Evolutionary conservation across 2,888 invertebrate genomes (phyloP).

Genomic region (Malacosoma neustria): DNA sequence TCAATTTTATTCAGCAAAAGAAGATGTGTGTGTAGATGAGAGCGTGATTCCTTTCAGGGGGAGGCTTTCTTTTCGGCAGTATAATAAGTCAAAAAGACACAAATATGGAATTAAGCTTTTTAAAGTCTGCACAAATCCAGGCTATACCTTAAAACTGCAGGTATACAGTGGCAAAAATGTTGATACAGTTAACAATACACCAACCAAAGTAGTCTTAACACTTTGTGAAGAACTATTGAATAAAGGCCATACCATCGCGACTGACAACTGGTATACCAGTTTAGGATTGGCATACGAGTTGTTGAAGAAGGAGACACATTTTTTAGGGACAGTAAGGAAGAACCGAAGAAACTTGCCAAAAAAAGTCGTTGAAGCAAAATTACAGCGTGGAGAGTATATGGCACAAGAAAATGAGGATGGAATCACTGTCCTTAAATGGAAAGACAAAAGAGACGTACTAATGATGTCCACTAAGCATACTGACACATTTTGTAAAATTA

Average conservation of each 20-base stretch:
- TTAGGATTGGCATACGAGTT: slow-evolving; percentile 24
- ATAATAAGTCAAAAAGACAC: slow-evolving; percentile 20
- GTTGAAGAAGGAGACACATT: slow-evolving; percentile 24
- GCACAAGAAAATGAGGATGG: slow-evolving; percentile 24
- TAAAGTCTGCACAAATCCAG: slow-evolving; percentile 24
- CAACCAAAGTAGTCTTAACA: slow-evolving; percentile 21
- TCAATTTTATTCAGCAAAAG: slow-evolving; percentile 19
- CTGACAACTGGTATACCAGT: slow-evolving; percentile 31
- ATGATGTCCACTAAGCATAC: slow-evolving; percentile 30
- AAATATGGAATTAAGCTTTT: slow-evolving; percentile 24
- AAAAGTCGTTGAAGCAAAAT: slow-evolving; percentile 22
- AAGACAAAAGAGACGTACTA: slow-evolving; percentile 18
- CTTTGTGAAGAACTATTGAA: slow-evolving; percentile 20
- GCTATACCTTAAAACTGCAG: slow-evolving; percentile 21
- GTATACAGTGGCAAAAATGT: slow-evolving; percentile 23
- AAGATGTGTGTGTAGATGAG: slow-evolving; percentile 24
- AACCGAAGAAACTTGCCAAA: slow-evolving; percentile 27
- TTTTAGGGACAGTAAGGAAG: slow-evolving; percentile 29
- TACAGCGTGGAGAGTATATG: slow-evolving; percentile 19
- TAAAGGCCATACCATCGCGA: slow-evolving; percentile 23
- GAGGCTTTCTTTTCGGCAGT: slow-evolving; percentile 21
- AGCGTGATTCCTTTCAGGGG: slow-evolving; percentile 21
- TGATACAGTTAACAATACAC: slow-evolving; percentile 19
- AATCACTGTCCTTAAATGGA: slow-evolving; percentile 21
- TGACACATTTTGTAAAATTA: slow-evolving; percentile 10